Evolutionary conservation across 2,113 vertebrate genomes (phyloP), one percentile per base, ranked within the genome.

Genomic region (Anthoscopus minutus): DNA sequence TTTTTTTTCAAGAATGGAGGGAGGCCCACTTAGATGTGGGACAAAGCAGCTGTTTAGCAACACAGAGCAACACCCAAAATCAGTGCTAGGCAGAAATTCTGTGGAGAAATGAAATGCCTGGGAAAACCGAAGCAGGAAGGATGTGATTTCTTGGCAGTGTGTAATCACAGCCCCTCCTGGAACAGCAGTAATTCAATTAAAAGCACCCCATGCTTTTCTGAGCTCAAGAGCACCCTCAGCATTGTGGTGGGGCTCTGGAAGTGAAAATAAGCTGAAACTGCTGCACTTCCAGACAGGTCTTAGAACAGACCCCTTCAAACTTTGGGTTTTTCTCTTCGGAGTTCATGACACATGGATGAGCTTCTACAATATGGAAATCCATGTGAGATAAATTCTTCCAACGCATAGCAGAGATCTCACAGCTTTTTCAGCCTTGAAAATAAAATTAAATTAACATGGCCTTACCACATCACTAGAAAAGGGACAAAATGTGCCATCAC

Each of bases 221-320:
- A 85, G 42, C 17, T 69, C 53, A 38, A n/a, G 45, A 86, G 9
- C 21, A 42, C 35, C n/a, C 38, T 66, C 45, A 74, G 35, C 50
- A 54, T 16, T 0, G 0, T 5, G 3, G 22, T 57, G 16, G 16
- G 10, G 35, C 30, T 33, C 20, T 30, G 21, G 21, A 17, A 70
- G 18, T 21, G 53, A 79, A 92, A 86, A 88, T 57, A 27, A 30
- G 15, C 10, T 25, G 37, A 65, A 85, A 11, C 3, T 6, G 1
- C 8, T 47, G 31, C 8, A 60, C 1, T 3, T 13, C 11, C 4
- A 48, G 22, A n/a, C 13, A 48, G 8, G 7, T 89, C 22, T n/a
- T 76, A 62, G 13, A 86, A 31, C 15, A 81, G 6, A 6, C 7
- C 6, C 5, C 6, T 60, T 18, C 4, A 37, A 3, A 37, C 16